Evolutionary conservation across 1,140 invertebrate genomes (phyloP), one percentile per base, ranked within the genome.

Genomic region (Caenorhabditis briggsae): DNA sequence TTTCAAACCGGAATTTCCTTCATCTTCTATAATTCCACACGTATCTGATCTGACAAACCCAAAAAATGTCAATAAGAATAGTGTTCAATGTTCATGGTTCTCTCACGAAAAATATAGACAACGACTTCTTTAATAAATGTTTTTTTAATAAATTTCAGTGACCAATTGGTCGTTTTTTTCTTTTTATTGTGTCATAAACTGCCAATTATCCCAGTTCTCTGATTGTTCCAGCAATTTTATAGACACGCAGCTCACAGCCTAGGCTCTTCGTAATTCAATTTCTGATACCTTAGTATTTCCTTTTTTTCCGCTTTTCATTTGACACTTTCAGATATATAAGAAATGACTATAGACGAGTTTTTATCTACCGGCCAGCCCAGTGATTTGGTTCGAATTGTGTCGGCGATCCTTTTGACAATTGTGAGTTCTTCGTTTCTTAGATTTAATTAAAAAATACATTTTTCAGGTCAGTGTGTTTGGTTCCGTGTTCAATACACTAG

Each of bases 321-420:
- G 43, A 7, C 16, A 2, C 23, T 78, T 78, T 25, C 70, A 78
- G 70, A 78, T 78, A 70, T 43, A n/a, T 46, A 6, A 3, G 50
- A 58, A 14, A 78, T 78, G 70, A 78, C n/a, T 23, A 46, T 78
- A 48, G 70, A 78, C 70, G 70, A 78, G 70, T 78, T 78, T 78
- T 78, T 78, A 78, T 78, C 70, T 14, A 78, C 70, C 23, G 70
- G 70, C 50, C 46, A 50, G 14, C 70, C 70, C 6, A 78, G 12
- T 20, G 70, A 78, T 5, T 50, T 25, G 20, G 70, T 78, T 9
- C 46, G 70, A 78, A 50, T 78, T 23, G 46, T 50, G 53, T 48
- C 70, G 23, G 70, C 70, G 7, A n/a, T 23, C n/a, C 70, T 78
- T 23, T 78, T 78, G 70, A 78, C 70, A 11, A 78, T 78, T 53